These are phyloP conservation scores for Noctua janthina DNA, from an alignment of 2,888 invertebrate species.

Conservation along the genomic window DNA sequence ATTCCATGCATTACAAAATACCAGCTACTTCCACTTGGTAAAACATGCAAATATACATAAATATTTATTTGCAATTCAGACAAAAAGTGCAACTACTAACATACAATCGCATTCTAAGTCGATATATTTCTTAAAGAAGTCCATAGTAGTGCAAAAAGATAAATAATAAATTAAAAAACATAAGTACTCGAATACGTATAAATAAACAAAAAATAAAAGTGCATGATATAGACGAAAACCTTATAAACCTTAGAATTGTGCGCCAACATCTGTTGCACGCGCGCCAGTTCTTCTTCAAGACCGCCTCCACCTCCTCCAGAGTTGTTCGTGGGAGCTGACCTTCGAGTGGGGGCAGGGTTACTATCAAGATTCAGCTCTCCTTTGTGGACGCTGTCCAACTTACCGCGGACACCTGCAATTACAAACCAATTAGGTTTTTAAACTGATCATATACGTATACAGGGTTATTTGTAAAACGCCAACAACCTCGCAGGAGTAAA, in stretches of 20 bases:
- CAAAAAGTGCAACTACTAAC: neutral
- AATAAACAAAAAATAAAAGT: constrained; percentile 82
- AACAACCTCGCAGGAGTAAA: no score
- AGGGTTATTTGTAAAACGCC: no score
- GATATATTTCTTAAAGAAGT: neutral
- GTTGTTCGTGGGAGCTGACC: constrained; percentile 51
- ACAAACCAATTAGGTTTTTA: neutral
- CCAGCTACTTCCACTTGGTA: neutral
- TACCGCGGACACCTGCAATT: constrained; percentile 82
- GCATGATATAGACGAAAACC: constrained; percentile 91
- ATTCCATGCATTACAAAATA: neutral
- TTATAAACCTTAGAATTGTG: constrained; percentile 97
- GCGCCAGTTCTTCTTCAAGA: constrained; percentile 94
- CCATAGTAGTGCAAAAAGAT: constrained; percentile 20
- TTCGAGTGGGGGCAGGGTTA: constrained; percentile 42
- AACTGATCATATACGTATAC: neutral
- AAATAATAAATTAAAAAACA: constrained; percentile 14
- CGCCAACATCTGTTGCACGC: constrained; percentile 96
- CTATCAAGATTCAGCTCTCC: constrained; percentile 65
- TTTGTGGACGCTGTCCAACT: constrained; percentile 79
- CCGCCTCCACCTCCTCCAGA: constrained; percentile 73
- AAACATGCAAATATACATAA: constrained; percentile 24
- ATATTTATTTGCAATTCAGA: constrained; percentile 16
- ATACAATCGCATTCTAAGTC: neutral
- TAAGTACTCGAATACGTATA: constrained; percentile 52